Conservation (phyloP, 2,797 vertebrate species). For the Saguinus oedipus region DNA sequence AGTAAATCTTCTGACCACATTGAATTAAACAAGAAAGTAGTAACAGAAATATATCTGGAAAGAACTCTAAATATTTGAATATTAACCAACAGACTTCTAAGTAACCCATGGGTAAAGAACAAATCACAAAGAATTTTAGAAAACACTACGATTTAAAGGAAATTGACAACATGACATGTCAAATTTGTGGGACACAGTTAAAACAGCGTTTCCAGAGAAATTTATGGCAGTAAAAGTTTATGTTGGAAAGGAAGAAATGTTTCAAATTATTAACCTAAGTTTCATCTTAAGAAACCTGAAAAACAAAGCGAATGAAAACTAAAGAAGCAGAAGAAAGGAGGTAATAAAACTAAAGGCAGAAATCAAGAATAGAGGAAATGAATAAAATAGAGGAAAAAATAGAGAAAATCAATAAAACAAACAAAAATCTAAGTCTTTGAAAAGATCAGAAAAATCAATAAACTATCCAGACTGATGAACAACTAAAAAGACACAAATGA, state of each 20-base stretch:
- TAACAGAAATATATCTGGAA: background rate
- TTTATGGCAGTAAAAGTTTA: background rate
- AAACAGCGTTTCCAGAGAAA: background rate
- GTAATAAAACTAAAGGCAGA: background rate
- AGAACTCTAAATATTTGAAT: conserved; percentile 3
- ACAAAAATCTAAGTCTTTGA: background rate
- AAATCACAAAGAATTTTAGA: background rate
- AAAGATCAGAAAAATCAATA: background rate
- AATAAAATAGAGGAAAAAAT: background rate
- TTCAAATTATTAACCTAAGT: conserved; percentile 10
- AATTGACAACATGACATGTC: background rate
- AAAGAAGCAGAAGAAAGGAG: background rate
- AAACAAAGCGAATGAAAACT: background rate
- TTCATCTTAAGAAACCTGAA: background rate
- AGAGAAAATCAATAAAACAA: background rate
- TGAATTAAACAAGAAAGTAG: background rate
- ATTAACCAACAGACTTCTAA: background rate
- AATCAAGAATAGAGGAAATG: background rate
- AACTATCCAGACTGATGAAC: background rate
- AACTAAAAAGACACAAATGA: background rate
- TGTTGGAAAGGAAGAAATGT: background rate
- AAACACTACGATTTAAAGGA: background rate
- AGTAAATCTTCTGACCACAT: background rate
- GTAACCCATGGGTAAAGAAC: background rate
- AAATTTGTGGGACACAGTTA: background rate